Percentiles rank a stretch among this genome's conserved stretches.
These are phyloP conservation scores for Aleiodes sp. DNA, from an alignment of 1,140 invertebrate species.

Conservation along the genomic window DNA sequence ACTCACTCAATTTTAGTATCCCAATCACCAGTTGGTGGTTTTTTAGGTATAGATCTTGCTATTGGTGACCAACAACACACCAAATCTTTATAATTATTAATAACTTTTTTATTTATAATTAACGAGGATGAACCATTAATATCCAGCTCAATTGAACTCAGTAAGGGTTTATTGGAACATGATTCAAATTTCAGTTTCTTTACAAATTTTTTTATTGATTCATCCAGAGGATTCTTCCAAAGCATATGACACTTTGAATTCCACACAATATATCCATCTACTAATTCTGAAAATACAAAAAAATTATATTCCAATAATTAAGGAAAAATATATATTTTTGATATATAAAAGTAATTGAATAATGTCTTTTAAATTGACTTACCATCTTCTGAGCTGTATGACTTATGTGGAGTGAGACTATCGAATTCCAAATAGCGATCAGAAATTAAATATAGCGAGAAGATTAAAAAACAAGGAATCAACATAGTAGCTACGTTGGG, in stretches of 20 bases:
- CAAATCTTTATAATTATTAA: slow-evolving; percentile 48
- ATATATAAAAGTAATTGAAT: neutral
- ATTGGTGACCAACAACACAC: slow-evolving; percentile 69
- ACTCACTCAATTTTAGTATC: slow-evolving; percentile 66
- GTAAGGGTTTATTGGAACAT: slow-evolving; percentile 65
- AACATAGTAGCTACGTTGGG: slow-evolving; percentile 49
- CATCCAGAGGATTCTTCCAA: slow-evolving; percentile 74
- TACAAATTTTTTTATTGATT: slow-evolving; percentile 71
- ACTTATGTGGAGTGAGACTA: slow-evolving; percentile 38
- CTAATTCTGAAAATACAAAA: slow-evolving; percentile 37
- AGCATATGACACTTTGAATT: slow-evolving; percentile 76
- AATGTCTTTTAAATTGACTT: slow-evolving; percentile 2
- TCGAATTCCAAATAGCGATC: slow-evolving; percentile 41
- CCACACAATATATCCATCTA: slow-evolving; percentile 72
- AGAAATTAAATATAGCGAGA: slow-evolving; percentile 53
- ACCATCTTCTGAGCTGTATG: slow-evolving; percentile 39
- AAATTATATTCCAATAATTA: neutral
- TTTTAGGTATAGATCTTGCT: slow-evolving; percentile 47
- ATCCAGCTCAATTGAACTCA: slow-evolving; percentile 64
- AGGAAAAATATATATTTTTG: neutral
- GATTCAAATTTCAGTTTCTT: slow-evolving; percentile 68
- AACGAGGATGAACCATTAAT: slow-evolving; percentile 50
- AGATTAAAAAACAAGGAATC: slow-evolving; percentile 48
- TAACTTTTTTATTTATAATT: slow-evolving; percentile 48
- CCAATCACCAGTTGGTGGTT: slow-evolving; percentile 43